A percentile compares a stretch with the other conserved stretches of the same genome.
These are phyloP conservation scores for Acleris literana DNA, from an alignment of 2,888 invertebrate genomes.

Conservation along the genomic window DNA sequence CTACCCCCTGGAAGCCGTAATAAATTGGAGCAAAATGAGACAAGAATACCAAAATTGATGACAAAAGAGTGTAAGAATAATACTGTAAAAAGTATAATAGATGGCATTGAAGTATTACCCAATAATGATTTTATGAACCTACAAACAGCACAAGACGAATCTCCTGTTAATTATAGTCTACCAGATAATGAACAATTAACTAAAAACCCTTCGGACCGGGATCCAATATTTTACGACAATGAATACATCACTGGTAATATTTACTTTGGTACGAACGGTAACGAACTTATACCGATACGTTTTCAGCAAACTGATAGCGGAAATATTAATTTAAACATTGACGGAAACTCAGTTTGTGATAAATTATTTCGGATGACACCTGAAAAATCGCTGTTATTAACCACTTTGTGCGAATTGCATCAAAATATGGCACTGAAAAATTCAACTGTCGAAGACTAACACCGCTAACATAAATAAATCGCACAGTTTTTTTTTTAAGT, in stretches of 20 bases:
- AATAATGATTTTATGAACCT: slow-evolving; percentile 45
- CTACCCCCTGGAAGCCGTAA: slow-evolving; percentile 19
- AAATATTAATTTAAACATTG: slow-evolving; percentile 47
- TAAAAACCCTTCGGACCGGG: not conserved
- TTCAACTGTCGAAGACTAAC: not conserved
- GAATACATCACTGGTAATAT: slow-evolving; percentile 42
- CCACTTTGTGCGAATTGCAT: slow-evolving; percentile 47
- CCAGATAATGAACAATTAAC: not conserved
- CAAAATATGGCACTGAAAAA: slow-evolving; percentile 33
- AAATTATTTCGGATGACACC: slow-evolving; percentile 34
- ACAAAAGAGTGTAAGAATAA: slow-evolving; percentile 51
- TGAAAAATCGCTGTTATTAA: slow-evolving; percentile 41
- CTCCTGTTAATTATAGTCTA: not conserved
- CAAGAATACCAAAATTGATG: slow-evolving; percentile 47
- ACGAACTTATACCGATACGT: slow-evolving; percentile 48
- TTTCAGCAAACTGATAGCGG: slow-evolving; percentile 51
- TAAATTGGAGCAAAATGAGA: slow-evolving; percentile 43
- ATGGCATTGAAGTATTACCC: slow-evolving; percentile 48
- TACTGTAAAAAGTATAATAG: slow-evolving; percentile 45
- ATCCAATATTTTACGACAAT: not conserved
- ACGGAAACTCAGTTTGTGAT: slow-evolving; percentile 49
- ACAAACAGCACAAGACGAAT: not conserved
- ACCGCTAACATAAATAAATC: slow-evolving; percentile 1
- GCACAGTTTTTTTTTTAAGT: no score
- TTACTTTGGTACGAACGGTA: slow-evolving; percentile 46